These are phyloP conservation scores for Scaptomyza caliginosa DNA, from an alignment of 2,888 invertebrate species.

Conservation along the genomic window DNA sequence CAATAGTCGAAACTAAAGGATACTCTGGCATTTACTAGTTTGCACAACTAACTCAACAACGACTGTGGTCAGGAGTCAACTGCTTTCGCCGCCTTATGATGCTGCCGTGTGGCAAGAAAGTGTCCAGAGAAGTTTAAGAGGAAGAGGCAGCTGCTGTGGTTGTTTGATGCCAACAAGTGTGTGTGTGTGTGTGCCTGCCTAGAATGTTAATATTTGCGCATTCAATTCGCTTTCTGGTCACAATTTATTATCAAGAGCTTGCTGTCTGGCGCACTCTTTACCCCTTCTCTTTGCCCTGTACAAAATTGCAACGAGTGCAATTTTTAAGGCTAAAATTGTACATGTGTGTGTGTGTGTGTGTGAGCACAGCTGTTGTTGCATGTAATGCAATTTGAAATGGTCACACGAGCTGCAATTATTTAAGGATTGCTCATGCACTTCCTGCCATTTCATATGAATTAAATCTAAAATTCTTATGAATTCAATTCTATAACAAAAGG, in stretches of 20 bases:
- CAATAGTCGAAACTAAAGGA: slow-evolving; percentile 17
- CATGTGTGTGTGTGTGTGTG: not conserved
- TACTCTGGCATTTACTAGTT: slow-evolving; percentile 31
- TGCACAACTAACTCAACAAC: slow-evolving; percentile 19
- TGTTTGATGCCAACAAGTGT: slow-evolving; percentile 64
- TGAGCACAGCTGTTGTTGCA: slow-evolving; percentile 15
- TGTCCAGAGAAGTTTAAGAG: not conserved
- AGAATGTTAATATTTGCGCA: slow-evolving; percentile 74
- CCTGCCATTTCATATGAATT: slow-evolving; percentile 72
- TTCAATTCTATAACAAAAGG: slow-evolving; percentile 46
- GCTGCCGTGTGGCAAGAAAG: slow-evolving; percentile 24
- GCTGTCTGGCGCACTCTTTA: slow-evolving; percentile 6
- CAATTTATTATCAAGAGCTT: slow-evolving; percentile 54
- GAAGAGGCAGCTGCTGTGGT: slow-evolving; percentile 2
- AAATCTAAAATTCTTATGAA: slow-evolving; percentile 67
- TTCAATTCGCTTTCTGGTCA: slow-evolving; percentile 62
- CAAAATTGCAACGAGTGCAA: slow-evolving; percentile 26
- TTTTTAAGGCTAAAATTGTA: slow-evolving; percentile 29
- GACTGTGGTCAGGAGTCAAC: slow-evolving; percentile 14
- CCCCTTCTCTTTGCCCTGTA: not conserved
- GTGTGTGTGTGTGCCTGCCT: slow-evolving; percentile 58
- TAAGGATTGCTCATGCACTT: slow-evolving; percentile 54
- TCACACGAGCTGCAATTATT: slow-evolving; percentile 59
- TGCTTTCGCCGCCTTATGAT: slow-evolving; percentile 10
- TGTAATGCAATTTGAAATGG: slow-evolving; percentile 40